Base-by-base conservation (phyloP, 35 echinoderm and acorn worm genomes). In the Chiridota heheva region DNA sequence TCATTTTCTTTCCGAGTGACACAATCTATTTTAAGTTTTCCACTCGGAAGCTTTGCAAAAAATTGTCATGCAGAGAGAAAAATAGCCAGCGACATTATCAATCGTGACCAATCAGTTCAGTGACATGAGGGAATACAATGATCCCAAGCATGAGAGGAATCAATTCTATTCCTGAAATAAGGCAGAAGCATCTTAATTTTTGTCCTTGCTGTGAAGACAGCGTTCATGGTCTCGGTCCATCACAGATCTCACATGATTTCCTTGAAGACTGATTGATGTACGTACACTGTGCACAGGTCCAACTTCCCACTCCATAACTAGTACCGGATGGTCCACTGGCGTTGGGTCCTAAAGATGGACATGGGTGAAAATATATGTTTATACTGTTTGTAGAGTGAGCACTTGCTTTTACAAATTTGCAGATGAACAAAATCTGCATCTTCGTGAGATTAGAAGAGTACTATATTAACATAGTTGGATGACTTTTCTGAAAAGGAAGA, bases 201-300 rank as follows among this genome's bases (percentile, higher is more conserved):
- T n/a, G n/a, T n/a, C n/a, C n/a, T n/a, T n/a, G n/a, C n/a, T n/a
- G n/a, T n/a, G n/a, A 42, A 15, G 16, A 22, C 27, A 32, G 0
- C 1, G 20, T 60, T 61, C 32, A 60, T 35, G 32, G 41, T 10
- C 82, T 88, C 28, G 92, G 87, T 28, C 86, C 77, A 65, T 89
- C 87, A 60, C 92, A 96, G 65, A 96, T 85, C 29, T 96, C 92
- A 81, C 92, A 96, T 8, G 73, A 77, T 48, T 63, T 36, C 42
- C 73, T 78, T 45, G 65, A 72, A 59, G 68, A 49, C 32, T 64
- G 60, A 67, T 96, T 96, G 82, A 96, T 96, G 72, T 74, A 96
- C 26, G 92, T 96, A 78, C 92, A 96, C 27, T 66, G 42, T n/a
- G 69, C 25, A 60, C 92, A 96, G 0, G 92, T 85, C 92, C 92